Conservation (phyloP, 2,888 invertebrate species). For the Cetonia aurata region DNA sequence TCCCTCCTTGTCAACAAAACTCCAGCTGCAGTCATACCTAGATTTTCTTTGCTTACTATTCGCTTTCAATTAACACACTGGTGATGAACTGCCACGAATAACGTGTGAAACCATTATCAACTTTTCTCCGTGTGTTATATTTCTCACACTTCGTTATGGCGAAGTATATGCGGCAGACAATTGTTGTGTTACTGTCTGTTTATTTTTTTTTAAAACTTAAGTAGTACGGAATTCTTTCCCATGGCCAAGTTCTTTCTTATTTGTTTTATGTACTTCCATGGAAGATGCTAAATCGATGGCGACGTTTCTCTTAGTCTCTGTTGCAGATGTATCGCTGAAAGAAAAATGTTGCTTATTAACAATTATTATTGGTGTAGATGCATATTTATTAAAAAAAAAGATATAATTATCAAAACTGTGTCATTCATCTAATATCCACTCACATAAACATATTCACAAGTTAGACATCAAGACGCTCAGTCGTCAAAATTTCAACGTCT, state of each 20-base stretch:
- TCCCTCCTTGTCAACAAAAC: neutral
- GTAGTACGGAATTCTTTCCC: conserved; percentile 35
- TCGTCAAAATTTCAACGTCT: too few species aligned
- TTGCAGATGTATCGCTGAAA: neutral
- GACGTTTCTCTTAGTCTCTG: neutral
- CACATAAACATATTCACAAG: too few species aligned
- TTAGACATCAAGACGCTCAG: too few species aligned
- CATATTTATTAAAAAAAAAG: too few species aligned
- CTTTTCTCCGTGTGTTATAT: conserved; percentile 33
- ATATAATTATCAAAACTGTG: too few species aligned
- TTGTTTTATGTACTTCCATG: conserved; percentile 1
- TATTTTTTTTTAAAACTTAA: conserved; percentile 36
- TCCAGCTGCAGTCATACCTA: neutral
- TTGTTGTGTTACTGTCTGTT: conserved; percentile 35
- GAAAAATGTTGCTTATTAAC: too few species aligned
- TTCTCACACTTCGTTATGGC: conserved; percentile 40
- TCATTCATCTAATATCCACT: too few species aligned
- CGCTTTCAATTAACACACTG: conserved; percentile 35
- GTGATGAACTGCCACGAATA: conserved; percentile 39
- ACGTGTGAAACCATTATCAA: conserved; percentile 40
- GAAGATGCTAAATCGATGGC: conserved; percentile 10
- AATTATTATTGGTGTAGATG: too few species aligned
- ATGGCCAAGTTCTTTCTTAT: conserved; percentile 30
- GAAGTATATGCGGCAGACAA: conserved; percentile 20
- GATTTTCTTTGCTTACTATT: conserved; percentile 30